Percentiles rank a stretch among this genome's conserved stretches.
Evolutionary conservation across 1,140 invertebrate species (phyloP).

Genomic region (Diorhabda carinulata): DNA sequence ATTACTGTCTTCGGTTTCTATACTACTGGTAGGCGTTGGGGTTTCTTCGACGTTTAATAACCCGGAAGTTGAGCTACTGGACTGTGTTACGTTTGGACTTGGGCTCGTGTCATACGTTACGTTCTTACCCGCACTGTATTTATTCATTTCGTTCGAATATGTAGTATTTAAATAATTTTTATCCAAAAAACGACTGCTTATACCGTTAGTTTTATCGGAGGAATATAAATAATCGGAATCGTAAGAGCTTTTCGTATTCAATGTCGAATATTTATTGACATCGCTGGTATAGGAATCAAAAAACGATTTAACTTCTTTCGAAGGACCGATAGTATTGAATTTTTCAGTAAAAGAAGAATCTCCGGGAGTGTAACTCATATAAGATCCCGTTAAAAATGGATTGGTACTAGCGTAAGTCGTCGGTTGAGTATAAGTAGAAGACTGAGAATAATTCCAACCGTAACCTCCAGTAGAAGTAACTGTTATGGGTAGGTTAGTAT

Average conservation of each 20-base stretch:
- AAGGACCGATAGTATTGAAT: conserved; percentile 40
- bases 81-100: conserved; percentile 30
- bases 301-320: conserved; percentile 42
- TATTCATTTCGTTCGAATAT: conserved; percentile 34
- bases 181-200: conserved; percentile 36
- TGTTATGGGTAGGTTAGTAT: conserved; percentile 43
- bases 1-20: conserved; percentile 58
- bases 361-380: conserved; percentile 51
- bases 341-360: conserved; percentile 39
- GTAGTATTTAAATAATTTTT: conserved; percentile 36
- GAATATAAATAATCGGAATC: conserved; percentile 27
- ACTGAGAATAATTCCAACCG: conserved; percentile 38
- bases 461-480: conserved; percentile 42
- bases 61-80: conserved; percentile 26
- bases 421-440: conserved; percentile 41
- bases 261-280: conserved; percentile 34
- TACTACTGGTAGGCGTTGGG: conserved; percentile 58
- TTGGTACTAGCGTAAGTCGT: conserved; percentile 54
- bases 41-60: conserved; percentile 49
- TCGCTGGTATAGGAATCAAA: conserved; percentile 38
- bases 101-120: conserved; percentile 30
- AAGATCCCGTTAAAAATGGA: conserved; percentile 53
- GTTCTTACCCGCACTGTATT: conserved; percentile 36
- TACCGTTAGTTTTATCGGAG: conserved; percentile 35
- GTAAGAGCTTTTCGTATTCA: conserved; percentile 36